Percentiles rank a stretch among this genome's conserved stretches.
Conservation (phyloP, 2,797 vertebrate genomes). For the Adrianichthys oophorus region DNA sequence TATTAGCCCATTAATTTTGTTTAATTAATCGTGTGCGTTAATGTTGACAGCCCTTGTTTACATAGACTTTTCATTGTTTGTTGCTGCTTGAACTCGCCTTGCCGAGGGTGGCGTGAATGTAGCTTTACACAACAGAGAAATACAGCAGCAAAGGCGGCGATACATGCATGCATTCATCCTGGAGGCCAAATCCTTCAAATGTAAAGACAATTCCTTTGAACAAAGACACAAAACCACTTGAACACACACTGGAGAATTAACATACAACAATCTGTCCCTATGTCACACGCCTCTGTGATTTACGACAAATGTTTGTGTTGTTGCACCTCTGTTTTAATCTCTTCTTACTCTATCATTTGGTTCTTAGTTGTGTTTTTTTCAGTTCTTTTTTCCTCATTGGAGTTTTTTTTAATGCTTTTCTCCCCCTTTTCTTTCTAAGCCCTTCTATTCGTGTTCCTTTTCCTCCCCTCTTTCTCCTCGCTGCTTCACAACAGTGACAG, state of each 20-base stretch:
- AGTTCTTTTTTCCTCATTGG: background rate
- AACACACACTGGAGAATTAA: background rate
- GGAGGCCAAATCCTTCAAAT: background rate
- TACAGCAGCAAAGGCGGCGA: background rate
- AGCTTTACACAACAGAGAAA: background rate
- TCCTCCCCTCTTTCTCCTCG: background rate
- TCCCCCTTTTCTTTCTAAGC: background rate
- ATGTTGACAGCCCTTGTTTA: too few relatives aligned
- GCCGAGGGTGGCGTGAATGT: too few relatives aligned
- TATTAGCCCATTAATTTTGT: too few relatives aligned
- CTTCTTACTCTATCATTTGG: background rate
- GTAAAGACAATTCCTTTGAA: background rate
- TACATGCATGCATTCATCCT: too few relatives aligned
- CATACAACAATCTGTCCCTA: background rate
- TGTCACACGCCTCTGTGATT: background rate
- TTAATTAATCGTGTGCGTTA: too few relatives aligned
- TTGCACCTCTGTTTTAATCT: background rate
- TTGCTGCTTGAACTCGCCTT: too few relatives aligned
- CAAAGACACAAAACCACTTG: conserved; percentile 2
- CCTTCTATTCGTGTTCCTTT: conserved; percentile 5
- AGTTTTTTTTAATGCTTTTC: too few relatives aligned
- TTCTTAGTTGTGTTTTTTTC: background rate
- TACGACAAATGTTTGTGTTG: background rate
- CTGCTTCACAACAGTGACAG: conserved; percentile 29
- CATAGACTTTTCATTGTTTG: too few relatives aligned